Evolutionary conservation across 2,113 vertebrate genomes (phyloP).

Genomic region (Oncorhynchus tshawytscha): DNA sequence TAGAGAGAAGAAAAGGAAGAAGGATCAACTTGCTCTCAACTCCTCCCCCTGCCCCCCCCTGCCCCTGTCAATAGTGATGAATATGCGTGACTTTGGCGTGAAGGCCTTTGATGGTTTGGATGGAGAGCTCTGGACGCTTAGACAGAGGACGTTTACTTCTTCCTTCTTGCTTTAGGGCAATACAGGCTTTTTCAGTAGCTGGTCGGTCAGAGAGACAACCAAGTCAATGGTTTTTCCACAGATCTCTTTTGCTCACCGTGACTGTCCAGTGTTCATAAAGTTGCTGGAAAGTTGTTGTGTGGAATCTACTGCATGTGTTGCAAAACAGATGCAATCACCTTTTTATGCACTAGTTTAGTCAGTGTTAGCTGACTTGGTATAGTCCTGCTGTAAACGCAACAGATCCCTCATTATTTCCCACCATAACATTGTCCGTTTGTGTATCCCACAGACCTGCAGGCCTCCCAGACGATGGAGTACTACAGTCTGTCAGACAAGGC

Average conservation of each 20-base stretch:
- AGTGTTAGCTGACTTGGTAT: too few relatives aligned
- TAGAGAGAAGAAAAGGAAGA: constrained; percentile 45
- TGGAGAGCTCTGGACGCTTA: constrained; percentile 34
- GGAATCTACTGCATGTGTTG: too few relatives aligned
- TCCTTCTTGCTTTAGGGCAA: background rate
- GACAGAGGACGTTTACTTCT: constrained; percentile 34
- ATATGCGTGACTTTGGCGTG: constrained; percentile 70
- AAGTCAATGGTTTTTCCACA: too few relatives aligned
- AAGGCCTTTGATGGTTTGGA: constrained; percentile 58
- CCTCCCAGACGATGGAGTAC: constrained; percentile 84
- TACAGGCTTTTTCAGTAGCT: too few relatives aligned
- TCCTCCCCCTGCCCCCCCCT: background rate
- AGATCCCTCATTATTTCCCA: too few relatives aligned
- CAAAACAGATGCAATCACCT: too few relatives aligned
- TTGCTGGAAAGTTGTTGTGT: too few relatives aligned
- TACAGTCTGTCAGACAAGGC: constrained; percentile 84
- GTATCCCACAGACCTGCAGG: constrained; percentile 81
- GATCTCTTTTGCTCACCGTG: too few relatives aligned
- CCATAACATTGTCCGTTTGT: background rate
- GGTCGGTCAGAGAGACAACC: too few relatives aligned
- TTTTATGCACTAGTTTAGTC: too few relatives aligned
- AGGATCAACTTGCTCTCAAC: constrained; percentile 32
- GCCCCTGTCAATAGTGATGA: constrained; percentile 53
- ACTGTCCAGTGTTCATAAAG: too few relatives aligned
- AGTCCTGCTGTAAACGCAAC: too few relatives aligned